Evolutionary conservation across 2,113 vertebrate species (phyloP).

Genomic region (Microtus ochrogaster): DNA sequence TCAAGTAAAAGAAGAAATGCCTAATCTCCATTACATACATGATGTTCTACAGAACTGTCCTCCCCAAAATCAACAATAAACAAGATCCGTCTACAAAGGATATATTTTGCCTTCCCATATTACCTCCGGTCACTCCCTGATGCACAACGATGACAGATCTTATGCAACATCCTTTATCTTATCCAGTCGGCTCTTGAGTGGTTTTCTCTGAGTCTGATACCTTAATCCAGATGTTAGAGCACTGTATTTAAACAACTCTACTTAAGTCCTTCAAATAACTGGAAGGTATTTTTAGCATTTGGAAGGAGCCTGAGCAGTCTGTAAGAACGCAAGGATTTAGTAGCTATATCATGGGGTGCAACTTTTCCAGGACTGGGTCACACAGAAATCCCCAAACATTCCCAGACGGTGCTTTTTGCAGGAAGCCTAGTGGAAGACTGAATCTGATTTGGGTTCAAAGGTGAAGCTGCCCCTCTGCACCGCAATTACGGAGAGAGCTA

Average conservation of each 20-base stretch:
- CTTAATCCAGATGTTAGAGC: constrained; percentile 57
- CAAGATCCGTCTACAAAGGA: neutral
- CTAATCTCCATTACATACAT: neutral
- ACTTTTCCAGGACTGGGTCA: neutral
- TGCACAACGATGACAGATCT: neutral
- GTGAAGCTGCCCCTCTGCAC: neutral
- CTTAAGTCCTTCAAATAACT: constrained; percentile 36
- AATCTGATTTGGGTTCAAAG: constrained; percentile 20
- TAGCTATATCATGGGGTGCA: neutral
- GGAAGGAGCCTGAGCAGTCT: neutral
- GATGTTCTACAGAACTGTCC: neutral
- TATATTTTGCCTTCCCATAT: neutral
- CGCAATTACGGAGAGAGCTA: neutral
- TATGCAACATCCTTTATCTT: neutral
- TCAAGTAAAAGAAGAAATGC: constrained; percentile 11
- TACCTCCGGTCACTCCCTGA: constrained; percentile 50
- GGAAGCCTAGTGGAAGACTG: neutral
- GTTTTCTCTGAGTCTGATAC: constrained; percentile 48
- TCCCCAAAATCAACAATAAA: neutral
- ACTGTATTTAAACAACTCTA: constrained; percentile 7
- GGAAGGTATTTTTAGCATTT: constrained; percentile 27
- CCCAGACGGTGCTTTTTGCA: constrained; percentile 32
- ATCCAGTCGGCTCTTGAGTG: neutral
- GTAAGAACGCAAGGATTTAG: constrained; percentile 27
- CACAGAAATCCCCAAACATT: constrained; percentile 78